Base-by-base conservation (phyloP, 2,797 vertebrate species). In the Helostoma temminkii region DNA sequence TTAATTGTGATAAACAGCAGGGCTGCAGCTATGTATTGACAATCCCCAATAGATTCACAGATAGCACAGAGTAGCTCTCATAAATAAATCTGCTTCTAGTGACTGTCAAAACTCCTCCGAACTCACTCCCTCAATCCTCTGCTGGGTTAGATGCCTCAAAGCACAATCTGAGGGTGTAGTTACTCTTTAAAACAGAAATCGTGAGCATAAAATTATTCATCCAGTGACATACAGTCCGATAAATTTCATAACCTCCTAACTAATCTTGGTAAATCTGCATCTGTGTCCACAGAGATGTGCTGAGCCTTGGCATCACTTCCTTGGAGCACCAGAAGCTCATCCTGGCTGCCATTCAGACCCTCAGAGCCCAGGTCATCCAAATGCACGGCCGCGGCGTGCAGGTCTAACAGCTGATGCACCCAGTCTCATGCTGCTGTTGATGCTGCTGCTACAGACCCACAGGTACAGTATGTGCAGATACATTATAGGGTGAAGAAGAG, bases 301-400 rank as follows among this genome's bases (percentile, higher is more conserved):
- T 95, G 70, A 97, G 94, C 84, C 93, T 99, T 48, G 97, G 97
- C 42, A 94, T 99, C 93, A 96, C 92, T 0, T 94, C 95, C 11
- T 86, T 86, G 0, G 97, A 97, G 28, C 97, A 99, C 83, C 96
- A 95, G 92, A 95, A 95, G 78, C 95, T 93, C 82, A 94, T 99
- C 65, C 92, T 98, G 86, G 93, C 96, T 0, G 96, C 96, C 59
- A 96, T 99, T 88, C 94, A 96, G 86, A 94, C 94, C 10, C 95
- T 99, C 6, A 92, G 94, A 77, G 95, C 95, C 2, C 96, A 96
- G 87, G 96, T 98, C 58, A 96, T 98, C 80, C 97, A 95, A 70
- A 96, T 98, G 94, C 97, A 98, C 0, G 96, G 96, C 69, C 95
- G 93, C 0, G 97, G 97, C 0, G 96, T 99, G 34, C 97, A 98